phyloP scores from a whole-genome alignment of 2,797 vertebrate genomes.

The Pangasius mekongensis region DNA sequence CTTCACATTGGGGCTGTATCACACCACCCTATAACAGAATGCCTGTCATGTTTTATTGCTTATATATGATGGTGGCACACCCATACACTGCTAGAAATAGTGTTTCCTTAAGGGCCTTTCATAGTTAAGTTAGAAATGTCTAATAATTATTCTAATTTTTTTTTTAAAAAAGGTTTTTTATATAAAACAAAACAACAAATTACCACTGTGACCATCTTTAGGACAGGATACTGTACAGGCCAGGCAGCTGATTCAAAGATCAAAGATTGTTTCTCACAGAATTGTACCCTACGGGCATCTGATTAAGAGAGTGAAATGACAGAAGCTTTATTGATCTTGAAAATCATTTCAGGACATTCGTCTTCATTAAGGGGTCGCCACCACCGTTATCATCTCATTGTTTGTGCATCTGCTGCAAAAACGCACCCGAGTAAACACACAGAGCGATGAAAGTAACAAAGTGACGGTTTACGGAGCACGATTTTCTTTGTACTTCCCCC shows the following conservation, averaged over 20 bases:
- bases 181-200: neutral
- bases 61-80: neutral
- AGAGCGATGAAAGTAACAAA: conserved; percentile 69
- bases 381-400: conserved; percentile 64
- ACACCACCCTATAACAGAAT: neutral
- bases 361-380: conserved; percentile 64
- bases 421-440: conserved; percentile 62
- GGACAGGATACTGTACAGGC: conserved; percentile 3
- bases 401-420: conserved; percentile 63
- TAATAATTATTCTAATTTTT: neutral
- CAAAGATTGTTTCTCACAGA: conserved; percentile 30
- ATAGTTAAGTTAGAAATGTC: neutral
- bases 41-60: neutral
- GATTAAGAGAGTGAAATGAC: conserved; percentile 51
- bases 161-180: too few species aligned
- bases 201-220: conserved; percentile 1
- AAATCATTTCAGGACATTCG: conserved; percentile 60
- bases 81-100: neutral
- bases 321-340: conserved; percentile 62
- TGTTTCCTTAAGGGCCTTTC: neutral
- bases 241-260: conserved; percentile 16
- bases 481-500: conserved; percentile 52
- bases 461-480: conserved; percentile 56
- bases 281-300: conserved; percentile 37
- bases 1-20: neutral